A percentile compares a stretch with the other conserved stretches of the same genome.
Conservation (phyloP, 2,113 vertebrate genomes). For the Toxostoma redivivum region DNA sequence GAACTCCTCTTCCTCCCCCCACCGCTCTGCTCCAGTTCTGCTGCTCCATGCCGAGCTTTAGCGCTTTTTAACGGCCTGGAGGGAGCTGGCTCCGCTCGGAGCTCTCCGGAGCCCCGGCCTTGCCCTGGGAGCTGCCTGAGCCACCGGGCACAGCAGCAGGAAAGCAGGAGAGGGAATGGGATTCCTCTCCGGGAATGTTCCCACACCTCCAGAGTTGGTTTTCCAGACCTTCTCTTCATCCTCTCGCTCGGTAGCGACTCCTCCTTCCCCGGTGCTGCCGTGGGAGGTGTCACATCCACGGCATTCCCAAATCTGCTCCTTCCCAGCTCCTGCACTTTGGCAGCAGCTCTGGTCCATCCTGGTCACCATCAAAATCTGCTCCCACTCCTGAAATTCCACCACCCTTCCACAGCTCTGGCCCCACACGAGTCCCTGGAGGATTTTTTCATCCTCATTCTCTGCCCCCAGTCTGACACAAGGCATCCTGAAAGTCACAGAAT, state of each 20-base stretch:
- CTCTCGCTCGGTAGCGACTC: neutral
- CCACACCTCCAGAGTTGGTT: neutral
- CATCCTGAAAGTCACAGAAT: neutral
- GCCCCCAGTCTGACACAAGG: neutral
- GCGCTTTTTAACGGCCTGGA: slow-evolving; percentile 29
- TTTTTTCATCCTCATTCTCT: neutral
- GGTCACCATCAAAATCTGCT: neutral
- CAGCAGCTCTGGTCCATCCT: neutral
- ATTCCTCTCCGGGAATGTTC: neutral
- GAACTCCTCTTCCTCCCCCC: neutral
- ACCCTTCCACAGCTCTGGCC: neutral
- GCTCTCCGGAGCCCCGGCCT: neutral
- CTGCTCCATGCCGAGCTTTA: neutral
- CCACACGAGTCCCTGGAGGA: neutral
- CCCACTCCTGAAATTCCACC: neutral
- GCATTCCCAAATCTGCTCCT: neutral
- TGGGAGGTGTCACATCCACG: neutral
- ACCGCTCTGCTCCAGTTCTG: neutral
- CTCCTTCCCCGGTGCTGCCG: fast-evolving
- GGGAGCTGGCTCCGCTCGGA: neutral
- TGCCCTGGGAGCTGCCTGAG: neutral
- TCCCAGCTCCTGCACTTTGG: neutral
- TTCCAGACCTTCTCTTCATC: neutral
- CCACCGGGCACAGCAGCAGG: neutral
- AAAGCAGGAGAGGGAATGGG: neutral